Evolutionary conservation across 2,888 invertebrate genomes (phyloP).

Genomic region (Hyalella azteca): DNA sequence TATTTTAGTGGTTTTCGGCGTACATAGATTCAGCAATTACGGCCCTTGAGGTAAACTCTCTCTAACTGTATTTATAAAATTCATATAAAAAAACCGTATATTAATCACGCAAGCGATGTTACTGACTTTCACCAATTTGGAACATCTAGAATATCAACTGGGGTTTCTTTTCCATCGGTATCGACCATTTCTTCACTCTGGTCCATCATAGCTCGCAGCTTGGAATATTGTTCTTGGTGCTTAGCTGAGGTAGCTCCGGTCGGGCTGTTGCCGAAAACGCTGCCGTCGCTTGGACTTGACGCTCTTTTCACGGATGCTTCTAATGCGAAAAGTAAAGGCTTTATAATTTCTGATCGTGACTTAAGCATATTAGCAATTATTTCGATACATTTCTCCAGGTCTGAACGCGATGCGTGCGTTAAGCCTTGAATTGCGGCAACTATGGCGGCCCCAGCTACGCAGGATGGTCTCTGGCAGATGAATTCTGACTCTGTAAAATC

Average conservation of each 20-base stretch:
- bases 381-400: neutral
- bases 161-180: conserved; percentile 29
- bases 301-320: conserved; percentile 29
- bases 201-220: conserved; percentile 21
- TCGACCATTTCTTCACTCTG: conserved; percentile 8
- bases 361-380: neutral
- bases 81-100: no score
- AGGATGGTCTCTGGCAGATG: conserved; percentile 21
- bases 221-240: conserved; percentile 26
- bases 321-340: neutral
- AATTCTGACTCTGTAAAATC: neutral
- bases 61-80: no score
- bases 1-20: no score
- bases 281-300: neutral
- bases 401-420: neutral
- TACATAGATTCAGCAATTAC: no score
- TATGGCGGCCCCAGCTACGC: conserved; percentile 22
- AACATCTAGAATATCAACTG: conserved; percentile 21
- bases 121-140: conserved; percentile 1
- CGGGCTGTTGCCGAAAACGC: neutral
- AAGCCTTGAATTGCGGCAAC: conserved; percentile 7
- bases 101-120: no score
- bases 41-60: no score
- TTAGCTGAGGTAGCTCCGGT: neutral
- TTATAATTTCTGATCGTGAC: neutral